These are phyloP conservation scores for Papilio glaucus DNA, from an alignment of 1,140 invertebrate genomes.

Conservation along the genomic window DNA sequence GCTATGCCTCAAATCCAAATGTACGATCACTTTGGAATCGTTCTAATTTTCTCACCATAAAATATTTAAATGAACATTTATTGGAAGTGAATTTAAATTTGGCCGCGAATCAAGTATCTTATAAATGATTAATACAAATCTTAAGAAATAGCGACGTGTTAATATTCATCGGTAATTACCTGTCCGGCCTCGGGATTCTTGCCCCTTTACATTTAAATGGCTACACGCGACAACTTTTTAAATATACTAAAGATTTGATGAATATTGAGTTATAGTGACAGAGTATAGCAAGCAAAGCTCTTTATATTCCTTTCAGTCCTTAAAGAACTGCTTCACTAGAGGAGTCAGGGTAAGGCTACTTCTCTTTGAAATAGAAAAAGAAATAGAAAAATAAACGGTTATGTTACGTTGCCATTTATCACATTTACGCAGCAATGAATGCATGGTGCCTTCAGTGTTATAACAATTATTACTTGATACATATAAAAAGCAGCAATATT, in stretches of 20 bases:
- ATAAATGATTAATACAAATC: slow-evolving; percentile 62
- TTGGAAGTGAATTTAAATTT: slow-evolving; percentile 56
- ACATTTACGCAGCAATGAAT: too few species aligned
- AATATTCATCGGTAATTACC: slow-evolving; percentile 53
- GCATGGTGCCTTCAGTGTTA: too few species aligned
- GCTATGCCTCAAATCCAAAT: background rate
- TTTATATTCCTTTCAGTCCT: background rate
- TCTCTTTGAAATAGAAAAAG: too few species aligned
- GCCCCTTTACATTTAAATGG: slow-evolving; percentile 36
- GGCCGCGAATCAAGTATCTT: slow-evolving; percentile 63
- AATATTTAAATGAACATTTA: slow-evolving; percentile 31
- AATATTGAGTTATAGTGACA: background rate
- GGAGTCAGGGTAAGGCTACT: too few species aligned
- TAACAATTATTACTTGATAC: too few species aligned
- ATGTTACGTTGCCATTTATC: too few species aligned
- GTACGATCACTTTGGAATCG: slow-evolving; percentile 37
- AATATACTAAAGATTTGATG: slow-evolving; percentile 13
- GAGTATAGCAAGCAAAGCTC: background rate
- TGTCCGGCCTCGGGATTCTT: slow-evolving; percentile 36
- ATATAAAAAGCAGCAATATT: too few species aligned
- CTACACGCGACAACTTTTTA: background rate
- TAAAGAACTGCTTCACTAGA: too few species aligned
- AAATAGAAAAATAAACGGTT: too few species aligned
- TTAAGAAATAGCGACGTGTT: slow-evolving; percentile 49
- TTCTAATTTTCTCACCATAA: slow-evolving; percentile 52